Evolutionary conservation across 2,113 vertebrate species (phyloP).

Genomic region (Aspiorhynchus laticeps): DNA sequence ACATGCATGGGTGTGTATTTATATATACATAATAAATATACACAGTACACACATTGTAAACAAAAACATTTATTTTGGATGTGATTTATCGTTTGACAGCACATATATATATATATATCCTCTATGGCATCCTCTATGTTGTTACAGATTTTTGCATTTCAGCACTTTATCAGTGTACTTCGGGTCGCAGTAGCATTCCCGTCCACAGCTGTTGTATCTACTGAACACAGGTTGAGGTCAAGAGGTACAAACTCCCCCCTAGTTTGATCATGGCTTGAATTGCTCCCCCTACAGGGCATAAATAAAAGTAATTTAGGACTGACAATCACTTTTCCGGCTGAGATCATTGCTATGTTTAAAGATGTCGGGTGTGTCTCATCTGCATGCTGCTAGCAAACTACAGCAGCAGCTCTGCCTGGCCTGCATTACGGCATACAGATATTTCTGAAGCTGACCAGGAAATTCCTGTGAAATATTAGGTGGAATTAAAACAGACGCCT

Average conservation of each 20-base stretch:
- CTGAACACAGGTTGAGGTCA: not conserved
- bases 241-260: not conserved
- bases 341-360: too few species aligned
- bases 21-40: too few species aligned
- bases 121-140: too few species aligned
- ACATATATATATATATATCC: too few species aligned
- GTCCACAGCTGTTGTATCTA: not conserved
- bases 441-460: not conserved
- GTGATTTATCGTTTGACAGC: too few species aligned
- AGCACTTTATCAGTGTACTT: not conserved
- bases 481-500: not conserved
- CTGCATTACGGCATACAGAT: not conserved
- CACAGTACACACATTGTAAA: too few species aligned
- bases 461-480: not conserved
- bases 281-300: not conserved
- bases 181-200: not conserved
- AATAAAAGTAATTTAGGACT: not conserved
- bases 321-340: not conserved
- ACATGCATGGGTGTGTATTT: too few species aligned
- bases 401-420: not conserved
- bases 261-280: not conserved
- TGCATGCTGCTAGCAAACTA: conserved; percentile 2
- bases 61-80: too few species aligned
- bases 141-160: too few species aligned
- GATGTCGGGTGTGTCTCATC: not conserved